Percentiles rank a stretch among this genome's conserved stretches.
phyloP scores from a whole-genome alignment of 2,888 invertebrate genomes.

The Apodemia duryi region DNA sequence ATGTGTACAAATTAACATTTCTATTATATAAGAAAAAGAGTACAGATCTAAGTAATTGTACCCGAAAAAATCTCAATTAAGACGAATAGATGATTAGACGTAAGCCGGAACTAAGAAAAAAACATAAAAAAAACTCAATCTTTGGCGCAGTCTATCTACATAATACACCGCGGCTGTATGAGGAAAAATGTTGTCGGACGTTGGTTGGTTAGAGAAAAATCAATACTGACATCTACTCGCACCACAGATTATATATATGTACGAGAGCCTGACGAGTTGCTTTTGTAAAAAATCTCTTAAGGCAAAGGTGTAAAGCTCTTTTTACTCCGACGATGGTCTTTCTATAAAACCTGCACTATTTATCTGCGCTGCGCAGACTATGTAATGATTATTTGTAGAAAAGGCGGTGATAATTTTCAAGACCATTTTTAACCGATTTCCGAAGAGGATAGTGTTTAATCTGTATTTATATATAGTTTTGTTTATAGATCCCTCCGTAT shows the following conservation, averaged over 20 bases:
- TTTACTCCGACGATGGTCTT: not conserved
- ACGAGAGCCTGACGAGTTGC: slow-evolving; percentile 15
- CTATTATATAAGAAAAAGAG: not conserved
- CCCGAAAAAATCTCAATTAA: not conserved
- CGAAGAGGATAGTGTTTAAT: not conserved
- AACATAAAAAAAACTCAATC: slow-evolving; percentile 14
- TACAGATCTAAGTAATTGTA: not conserved
- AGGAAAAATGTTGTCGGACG: slow-evolving; percentile 30
- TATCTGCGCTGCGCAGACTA: slow-evolving; percentile 15
- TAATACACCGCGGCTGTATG: slow-evolving; percentile 26
- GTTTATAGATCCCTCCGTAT: too few relatives aligned
- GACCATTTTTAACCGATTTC: not conserved
- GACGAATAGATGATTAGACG: not conserved
- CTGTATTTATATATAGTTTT: not conserved
- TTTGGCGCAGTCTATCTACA: slow-evolving; percentile 18
- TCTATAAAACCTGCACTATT: slow-evolving; percentile 13
- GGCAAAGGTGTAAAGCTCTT: slow-evolving; percentile 14
- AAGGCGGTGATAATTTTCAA: slow-evolving; percentile 1
- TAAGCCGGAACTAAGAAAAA: slow-evolving; percentile 17
- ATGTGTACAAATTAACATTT: too few relatives aligned
- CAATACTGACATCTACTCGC: slow-evolving; percentile 34
- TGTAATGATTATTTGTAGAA: slow-evolving; percentile 2
- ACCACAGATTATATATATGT: slow-evolving; percentile 19
- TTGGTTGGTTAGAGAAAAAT: slow-evolving; percentile 36
- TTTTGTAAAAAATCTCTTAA: not conserved